A percentile compares a stretch with the other conserved stretches of the same genome.
Evolutionary conservation across 2,888 invertebrate genomes (phyloP).

Genomic region (Petrophora chlorosata): DNA sequence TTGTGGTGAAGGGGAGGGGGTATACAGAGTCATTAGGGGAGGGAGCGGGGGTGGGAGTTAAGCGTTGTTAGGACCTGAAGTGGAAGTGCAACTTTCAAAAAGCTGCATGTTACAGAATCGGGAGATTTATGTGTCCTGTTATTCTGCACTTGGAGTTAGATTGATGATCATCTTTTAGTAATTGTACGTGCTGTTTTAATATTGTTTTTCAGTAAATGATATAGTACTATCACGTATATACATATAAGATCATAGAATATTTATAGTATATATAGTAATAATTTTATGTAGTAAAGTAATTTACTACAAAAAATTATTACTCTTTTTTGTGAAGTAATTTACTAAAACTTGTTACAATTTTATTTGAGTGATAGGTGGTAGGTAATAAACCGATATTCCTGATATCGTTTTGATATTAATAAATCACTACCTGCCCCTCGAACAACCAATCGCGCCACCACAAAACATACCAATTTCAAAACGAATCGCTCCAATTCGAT

Average conservation of each 20-base stretch:
- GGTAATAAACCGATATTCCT: not conserved
- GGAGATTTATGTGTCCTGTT: conserved; percentile 25
- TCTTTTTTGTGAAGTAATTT: no score
- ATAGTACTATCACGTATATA: no score
- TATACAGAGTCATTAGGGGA: conserved; percentile 31
- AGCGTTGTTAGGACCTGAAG: conserved; percentile 32
- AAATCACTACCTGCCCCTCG: conserved; percentile 8
- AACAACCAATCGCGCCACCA: conserved; percentile 27
- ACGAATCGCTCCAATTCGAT: conserved; percentile 51
- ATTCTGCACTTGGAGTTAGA: conserved; percentile 8
- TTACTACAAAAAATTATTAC: no score
- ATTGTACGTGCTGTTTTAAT: no score
- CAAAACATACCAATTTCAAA: conserved; percentile 34
- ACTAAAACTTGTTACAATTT: no score
- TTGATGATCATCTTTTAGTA: conserved; percentile 8
- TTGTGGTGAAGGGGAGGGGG: conserved; percentile 32
- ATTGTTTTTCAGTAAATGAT: no score
- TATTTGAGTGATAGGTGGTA: not conserved
- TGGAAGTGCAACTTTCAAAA: conserved; percentile 27
- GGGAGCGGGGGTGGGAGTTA: conserved; percentile 24
- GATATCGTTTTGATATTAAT: conserved; percentile 15
- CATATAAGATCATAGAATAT: no score
- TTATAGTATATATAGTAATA: no score
- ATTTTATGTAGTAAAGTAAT: no score
- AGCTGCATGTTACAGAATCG: conserved; percentile 24